Evolutionary conservation across 2,888 invertebrate genomes (phyloP), one percentile per base, ranked within the genome.

Genomic region (Anoncus sp.): DNA sequence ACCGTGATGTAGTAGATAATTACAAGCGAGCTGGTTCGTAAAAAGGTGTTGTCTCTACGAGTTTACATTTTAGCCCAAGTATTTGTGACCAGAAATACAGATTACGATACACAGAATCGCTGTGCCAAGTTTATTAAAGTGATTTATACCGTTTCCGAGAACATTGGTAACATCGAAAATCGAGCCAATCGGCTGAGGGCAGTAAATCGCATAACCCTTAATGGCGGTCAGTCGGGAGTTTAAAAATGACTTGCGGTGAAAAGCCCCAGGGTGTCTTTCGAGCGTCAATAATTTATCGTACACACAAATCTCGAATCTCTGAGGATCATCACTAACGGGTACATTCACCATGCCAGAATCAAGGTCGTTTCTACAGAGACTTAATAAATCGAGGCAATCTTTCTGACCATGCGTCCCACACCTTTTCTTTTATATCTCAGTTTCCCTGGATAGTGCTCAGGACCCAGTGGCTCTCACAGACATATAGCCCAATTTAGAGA

Each of bases 311-410:
- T 53, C 16, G 6, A 16, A 16, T 7, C 14, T 14, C 27, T 14
- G 24, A 10, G n/a, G 31, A 16, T 3, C 24, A 12, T n/a, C 27
- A 53, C n/a, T 16, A n/a, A 31, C 47, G 18, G 12, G 18, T 9
- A 62, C 12, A 18, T 16, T 35, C 3, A 45, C 4, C 5, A 55
- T 12, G 22, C 4, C 18, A 24, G 16, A 72, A 20, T 51, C 72
- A 59, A 77, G 77, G 67, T 73, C 72, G 72, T 77, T 72, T 67
- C 77, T 72, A 77, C 60, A 63, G 72, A 53, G 67, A 72, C 77
- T 73, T 69, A 62, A 63, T 59, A 31, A 55, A 63, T 73, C 27
- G 67, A 27, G 43, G 35, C 24, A 31, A 62, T 38, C 40, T 72
- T 72, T 16, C 35, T 60, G 45, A 35, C 12, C 35, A 51, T 20